These are phyloP conservation scores for Cassiopea andromeda DNA, from an alignment of 30 jellyfish, hydroid and myxozoan genomes.

Conservation along the genomic window DNA sequence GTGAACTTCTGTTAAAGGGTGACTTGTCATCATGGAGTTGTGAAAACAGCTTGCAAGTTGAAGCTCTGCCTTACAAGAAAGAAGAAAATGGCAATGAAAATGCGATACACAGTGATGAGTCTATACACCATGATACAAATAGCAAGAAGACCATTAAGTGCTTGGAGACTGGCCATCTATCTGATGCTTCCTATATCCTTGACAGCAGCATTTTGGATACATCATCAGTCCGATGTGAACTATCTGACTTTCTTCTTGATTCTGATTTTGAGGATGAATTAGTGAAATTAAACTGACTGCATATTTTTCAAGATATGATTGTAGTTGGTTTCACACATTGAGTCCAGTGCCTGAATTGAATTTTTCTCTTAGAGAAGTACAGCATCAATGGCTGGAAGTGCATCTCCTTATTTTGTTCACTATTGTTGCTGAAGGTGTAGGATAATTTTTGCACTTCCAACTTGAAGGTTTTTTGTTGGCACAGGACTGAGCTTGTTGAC, in stretches of 20 bases:
- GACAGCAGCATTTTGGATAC: neutral
- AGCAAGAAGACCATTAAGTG: neutral
- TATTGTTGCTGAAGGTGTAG: too few relatives aligned
- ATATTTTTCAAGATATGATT: neutral
- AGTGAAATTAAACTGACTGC: neutral
- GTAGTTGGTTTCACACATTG: neutral
- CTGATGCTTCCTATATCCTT: neutral
- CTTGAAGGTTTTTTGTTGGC: too few relatives aligned
- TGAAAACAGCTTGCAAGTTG: neutral
- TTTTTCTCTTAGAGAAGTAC: neutral
- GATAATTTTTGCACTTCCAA: too few relatives aligned
- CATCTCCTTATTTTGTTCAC: too few relatives aligned
- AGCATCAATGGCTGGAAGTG: too few relatives aligned
- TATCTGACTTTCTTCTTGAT: conserved; percentile 34
- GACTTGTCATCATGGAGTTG: neutral
- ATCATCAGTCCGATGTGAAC: conserved; percentile 38
- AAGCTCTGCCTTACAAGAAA: neutral
- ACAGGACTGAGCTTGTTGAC: too few relatives aligned
- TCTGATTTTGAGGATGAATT: conserved; percentile 40
- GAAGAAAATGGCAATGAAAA: neutral
- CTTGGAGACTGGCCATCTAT: too few relatives aligned
- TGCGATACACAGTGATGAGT: neutral
- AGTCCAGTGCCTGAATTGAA: neutral
- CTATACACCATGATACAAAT: neutral
- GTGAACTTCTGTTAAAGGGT: neutral